phyloP scores from a whole-genome alignment of 2,113 vertebrate species.

The Macaca mulatta region DNA sequence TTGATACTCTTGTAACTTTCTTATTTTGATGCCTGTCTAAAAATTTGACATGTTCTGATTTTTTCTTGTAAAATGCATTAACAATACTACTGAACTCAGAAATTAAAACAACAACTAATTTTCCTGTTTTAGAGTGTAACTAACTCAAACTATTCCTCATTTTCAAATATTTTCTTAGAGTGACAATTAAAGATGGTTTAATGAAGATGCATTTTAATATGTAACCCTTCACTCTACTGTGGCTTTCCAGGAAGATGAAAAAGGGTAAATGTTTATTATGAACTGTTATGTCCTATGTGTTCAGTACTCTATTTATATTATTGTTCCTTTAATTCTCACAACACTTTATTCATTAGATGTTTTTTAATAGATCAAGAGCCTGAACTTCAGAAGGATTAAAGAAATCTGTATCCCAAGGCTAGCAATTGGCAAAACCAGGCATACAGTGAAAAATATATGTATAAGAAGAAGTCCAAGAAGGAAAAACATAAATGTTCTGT shows the following conservation, averaged over 20 bases:
- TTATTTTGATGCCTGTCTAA: not conserved
- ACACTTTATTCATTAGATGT: not conserved
- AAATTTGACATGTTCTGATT: not conserved
- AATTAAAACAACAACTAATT: not conserved
- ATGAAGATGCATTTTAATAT: not conserved
- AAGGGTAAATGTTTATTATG: not conserved
- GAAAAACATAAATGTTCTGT: not conserved
- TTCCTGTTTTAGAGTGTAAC: not conserved
- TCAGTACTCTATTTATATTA: not conserved
- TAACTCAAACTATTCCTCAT: not conserved
- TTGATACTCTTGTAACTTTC: not conserved
- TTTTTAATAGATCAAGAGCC: not conserved
- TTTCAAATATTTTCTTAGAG: not conserved
- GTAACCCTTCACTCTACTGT: not conserved
- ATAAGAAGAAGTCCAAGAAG: not conserved
- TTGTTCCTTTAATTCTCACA: not conserved
- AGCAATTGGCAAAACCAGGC: not conserved
- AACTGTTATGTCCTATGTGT: not conserved
- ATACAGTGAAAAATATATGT: not conserved
- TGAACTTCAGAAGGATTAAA: not conserved
- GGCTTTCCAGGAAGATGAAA: not conserved
- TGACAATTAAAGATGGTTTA: not conserved
- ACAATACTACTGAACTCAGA: not conserved
- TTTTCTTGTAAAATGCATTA: not conserved
- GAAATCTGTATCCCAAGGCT: not conserved